Evolutionary conservation across 2,797 vertebrate genomes (phyloP).

Genomic region (Dipus sagitta): DNA sequence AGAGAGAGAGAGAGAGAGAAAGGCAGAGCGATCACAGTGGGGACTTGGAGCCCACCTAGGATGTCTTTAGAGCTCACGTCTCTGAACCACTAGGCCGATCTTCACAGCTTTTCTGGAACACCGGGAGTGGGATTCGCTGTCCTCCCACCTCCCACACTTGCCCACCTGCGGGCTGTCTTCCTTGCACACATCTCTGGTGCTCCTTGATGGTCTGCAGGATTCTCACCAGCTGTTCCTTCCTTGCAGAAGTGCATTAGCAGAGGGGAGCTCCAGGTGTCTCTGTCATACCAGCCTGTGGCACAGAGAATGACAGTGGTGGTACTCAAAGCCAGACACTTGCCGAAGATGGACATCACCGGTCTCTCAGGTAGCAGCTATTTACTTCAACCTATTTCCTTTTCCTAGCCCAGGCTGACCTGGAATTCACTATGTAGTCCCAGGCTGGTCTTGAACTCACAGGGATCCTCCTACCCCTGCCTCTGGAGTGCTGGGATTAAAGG

Average conservation of each 20-base stretch:
- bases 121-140: neutral
- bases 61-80: neutral
- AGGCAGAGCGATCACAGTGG: neutral
- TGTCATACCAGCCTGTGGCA: constrained; percentile 97
- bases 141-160: neutral
- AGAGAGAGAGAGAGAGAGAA: too few relatives aligned
- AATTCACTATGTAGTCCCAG: too few relatives aligned
- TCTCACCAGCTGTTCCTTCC: constrained; percentile 50
- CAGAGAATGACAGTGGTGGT: constrained; percentile 98
- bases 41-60: neutral
- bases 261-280: constrained; percentile 95
- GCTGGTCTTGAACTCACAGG: too few relatives aligned
- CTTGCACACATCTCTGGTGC: too few relatives aligned
- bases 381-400: constrained; percentile 70
- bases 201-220: neutral
- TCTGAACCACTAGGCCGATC: neutral
- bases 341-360: constrained; percentile 98
- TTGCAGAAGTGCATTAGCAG: constrained; percentile 93
- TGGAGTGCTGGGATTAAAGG: too few relatives aligned
- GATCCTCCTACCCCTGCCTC: too few relatives aligned
- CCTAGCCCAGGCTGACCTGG: too few relatives aligned
- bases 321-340: constrained; percentile 96
- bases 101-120: neutral
- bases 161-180: neutral
- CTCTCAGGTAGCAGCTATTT: constrained; percentile 97